Conservation (phyloP, 1,140 invertebrate genomes). For the Polypedilum vanderplanki region DNA sequence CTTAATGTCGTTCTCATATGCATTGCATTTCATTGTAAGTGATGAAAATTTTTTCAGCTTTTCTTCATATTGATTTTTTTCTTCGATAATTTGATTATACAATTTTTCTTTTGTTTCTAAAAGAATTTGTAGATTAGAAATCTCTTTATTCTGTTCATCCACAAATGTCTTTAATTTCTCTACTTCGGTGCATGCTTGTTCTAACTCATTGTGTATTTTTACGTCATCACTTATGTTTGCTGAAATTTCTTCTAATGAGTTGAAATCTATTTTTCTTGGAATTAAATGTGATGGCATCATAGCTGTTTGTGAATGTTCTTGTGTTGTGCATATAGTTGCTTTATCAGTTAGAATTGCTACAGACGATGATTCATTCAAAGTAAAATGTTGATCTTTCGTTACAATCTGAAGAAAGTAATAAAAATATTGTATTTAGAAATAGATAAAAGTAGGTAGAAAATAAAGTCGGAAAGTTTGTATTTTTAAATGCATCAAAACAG, state of each 20-base stretch:
- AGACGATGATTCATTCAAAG: not conserved
- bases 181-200: slow-evolving; percentile 41
- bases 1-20: not conserved
- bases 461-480: not conserved
- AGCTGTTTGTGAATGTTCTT: not conserved
- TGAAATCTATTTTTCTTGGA: slow-evolving; percentile 42
- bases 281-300: slow-evolving; percentile 37
- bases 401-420: not conserved
- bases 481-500: not conserved
- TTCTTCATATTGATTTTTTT: slow-evolving; percentile 33
- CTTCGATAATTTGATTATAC: slow-evolving; percentile 31
- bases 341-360: not conserved
- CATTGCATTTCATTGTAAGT: not conserved
- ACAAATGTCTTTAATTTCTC: slow-evolving; percentile 41
- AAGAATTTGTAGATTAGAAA: slow-evolving; percentile 47
- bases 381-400: not conserved
- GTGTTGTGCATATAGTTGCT: not conserved
- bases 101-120: slow-evolving; percentile 30
- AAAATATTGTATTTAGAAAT: not conserved
- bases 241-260: slow-evolving; percentile 40
- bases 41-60: slow-evolving; percentile 27
- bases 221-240: slow-evolving; percentile 31
- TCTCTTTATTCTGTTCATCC: slow-evolving; percentile 48
- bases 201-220: slow-evolving; percentile 44
- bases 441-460: not conserved